Conservation (phyloP, 2,797 vertebrate species). For the Gallinago stenura region DNA sequence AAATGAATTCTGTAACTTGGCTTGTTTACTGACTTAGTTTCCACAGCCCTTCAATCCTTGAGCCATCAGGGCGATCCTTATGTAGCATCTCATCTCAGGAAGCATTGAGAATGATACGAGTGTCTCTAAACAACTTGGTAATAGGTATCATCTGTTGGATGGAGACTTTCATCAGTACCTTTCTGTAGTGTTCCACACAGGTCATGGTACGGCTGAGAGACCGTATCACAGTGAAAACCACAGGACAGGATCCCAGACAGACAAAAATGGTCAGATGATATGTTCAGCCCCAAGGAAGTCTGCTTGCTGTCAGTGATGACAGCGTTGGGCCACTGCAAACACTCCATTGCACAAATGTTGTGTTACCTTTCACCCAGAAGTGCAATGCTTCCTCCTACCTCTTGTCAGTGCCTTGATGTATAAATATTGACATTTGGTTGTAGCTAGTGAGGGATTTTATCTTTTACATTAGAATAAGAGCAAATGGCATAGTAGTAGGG, state of each 20-base stretch:
- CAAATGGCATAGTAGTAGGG: neutral
- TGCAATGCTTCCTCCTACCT: neutral
- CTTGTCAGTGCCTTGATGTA: neutral
- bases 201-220: neutral
- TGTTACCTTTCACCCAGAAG: neutral
- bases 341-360: neutral
- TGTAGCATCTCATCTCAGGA: neutral
- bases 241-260: neutral
- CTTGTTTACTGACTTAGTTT: neutral
- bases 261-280: neutral
- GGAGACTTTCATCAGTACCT: neutral
- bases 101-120: neutral
- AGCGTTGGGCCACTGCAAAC: neutral
- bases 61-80: neutral
- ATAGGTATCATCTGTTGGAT: neutral
- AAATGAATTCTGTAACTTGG: neutral
- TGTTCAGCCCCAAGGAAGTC: neutral
- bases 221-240: neutral
- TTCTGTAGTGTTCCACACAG: neutral
- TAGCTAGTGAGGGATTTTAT: neutral
- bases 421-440: neutral
- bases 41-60: accelerated
- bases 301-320: neutral
- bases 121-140: neutral
- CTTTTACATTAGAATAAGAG: neutral